Base-by-base conservation (phyloP, 2,797 vertebrate genomes). In the Sebastes iracundus region DNA sequence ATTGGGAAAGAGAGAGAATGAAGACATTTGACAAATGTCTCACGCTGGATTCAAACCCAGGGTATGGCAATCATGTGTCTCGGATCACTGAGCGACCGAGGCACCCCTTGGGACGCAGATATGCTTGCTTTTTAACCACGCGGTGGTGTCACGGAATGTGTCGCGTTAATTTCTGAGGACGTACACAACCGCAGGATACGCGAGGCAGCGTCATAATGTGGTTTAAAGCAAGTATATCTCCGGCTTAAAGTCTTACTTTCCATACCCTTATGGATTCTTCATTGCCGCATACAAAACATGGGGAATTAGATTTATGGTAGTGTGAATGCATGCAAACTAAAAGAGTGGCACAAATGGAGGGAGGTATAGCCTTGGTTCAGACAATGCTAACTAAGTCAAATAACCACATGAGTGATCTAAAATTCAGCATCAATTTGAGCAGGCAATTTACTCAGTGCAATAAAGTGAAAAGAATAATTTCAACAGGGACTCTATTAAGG, bases 341-440 rank as follows among this genome's bases (percentile, higher is more conserved):
- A 79, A 61, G 3, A 58, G 35, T 30, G 46, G 6, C 27, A 72
- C 20, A 27, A 4, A 35, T 35, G 6, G 5, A 42, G n/a, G 30
- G 20, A 23, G 13, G 4, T 2, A 30, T 2, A 25, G 18, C 16
- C 9, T 64, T 12, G 9, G 12, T 27, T 63, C 7, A 38, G 28
- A 10, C 42, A 35, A n/a, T 10, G 8, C 5, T 7, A 38, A 27
- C 5, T 12, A 20, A 35, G 13, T 32, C 11, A 32, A 65, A 46
- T 13, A 71, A 63, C 8, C 20, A 53, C 25, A 67, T 23, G 0
- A 18, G 12, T 28, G 38, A 28, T 13, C 4, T 30, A 13, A 42
- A 28, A 52, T 58, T 68, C 25, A 59, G 11, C 22, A 63, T 75
- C 58, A 60, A 35, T 23, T 61, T 66, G 18, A 72, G 61, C 23